These are phyloP conservation scores for Takifugu ocellatus DNA, from an alignment of 2,797 vertebrate genomes.

Conservation along the genomic window DNA sequence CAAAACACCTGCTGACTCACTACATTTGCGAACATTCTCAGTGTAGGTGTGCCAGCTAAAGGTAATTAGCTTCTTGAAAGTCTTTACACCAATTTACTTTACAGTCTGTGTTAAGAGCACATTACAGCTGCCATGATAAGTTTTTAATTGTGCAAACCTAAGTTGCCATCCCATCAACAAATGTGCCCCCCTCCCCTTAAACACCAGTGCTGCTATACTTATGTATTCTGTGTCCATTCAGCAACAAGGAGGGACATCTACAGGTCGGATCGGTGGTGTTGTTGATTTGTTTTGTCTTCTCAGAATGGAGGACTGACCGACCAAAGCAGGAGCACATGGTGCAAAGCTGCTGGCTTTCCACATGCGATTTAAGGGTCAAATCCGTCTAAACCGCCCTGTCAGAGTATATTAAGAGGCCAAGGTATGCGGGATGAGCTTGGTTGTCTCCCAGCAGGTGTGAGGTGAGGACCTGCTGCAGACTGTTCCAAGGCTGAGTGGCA, in stretches of 20 bases:
- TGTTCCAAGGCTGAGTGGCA: constrained; percentile 32
- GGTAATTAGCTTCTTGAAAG: background rate
- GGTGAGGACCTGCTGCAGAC: constrained; percentile 17
- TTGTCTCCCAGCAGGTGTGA: constrained; percentile 16
- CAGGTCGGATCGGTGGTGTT: too few species aligned
- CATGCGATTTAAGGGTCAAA: constrained; percentile 26
- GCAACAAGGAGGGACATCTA: too few species aligned
- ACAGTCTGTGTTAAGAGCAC: too few species aligned
- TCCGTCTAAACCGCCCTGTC: constrained; percentile 34
- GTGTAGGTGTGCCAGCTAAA: background rate
- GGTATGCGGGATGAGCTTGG: constrained; percentile 9
- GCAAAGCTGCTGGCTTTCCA: constrained; percentile 3
- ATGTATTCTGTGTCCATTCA: too few species aligned
- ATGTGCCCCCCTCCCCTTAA: too few species aligned
- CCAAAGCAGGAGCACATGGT: constrained; percentile 9
- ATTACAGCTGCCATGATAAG: too few species aligned
- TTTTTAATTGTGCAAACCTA: too few species aligned
- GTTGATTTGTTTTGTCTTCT: background rate
- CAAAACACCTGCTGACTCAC: background rate
- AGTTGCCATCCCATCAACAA: too few species aligned
- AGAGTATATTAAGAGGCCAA: constrained; percentile 16
- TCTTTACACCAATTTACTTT: background rate
- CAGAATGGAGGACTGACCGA: constrained; percentile 20
- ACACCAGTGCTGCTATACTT: too few species aligned
- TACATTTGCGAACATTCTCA: background rate